Evolutionary conservation across 2,888 invertebrate species (phyloP).

Genomic region (Chymomyza amoena): DNA sequence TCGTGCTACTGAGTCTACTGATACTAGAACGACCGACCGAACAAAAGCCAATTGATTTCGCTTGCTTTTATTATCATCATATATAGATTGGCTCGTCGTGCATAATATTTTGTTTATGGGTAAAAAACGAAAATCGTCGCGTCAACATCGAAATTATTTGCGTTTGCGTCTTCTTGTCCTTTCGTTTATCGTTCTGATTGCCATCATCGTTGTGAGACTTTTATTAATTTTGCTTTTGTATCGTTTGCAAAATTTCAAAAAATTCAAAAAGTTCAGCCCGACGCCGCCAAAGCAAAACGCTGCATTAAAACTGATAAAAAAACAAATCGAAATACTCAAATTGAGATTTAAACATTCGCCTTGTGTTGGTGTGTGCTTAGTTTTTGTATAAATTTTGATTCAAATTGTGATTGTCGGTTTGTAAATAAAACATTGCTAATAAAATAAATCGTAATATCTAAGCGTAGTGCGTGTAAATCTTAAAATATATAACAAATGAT

Average conservation of each 20-base stretch:
- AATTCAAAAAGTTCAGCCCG: conserved; percentile 56
- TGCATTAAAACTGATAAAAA: neutral
- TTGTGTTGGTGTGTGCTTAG: conserved; percentile 42
- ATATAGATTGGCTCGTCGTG: conserved; percentile 44
- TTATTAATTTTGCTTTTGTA: conserved; percentile 73
- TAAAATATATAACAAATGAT: conserved; percentile 1
- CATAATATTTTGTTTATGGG: conserved; percentile 75
- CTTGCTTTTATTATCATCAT: conserved; percentile 23
- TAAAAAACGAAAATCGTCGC: conserved; percentile 78
- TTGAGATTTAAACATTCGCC: conserved; percentile 42
- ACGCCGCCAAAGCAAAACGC: conserved; percentile 1
- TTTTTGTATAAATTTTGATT: conserved; percentile 25
- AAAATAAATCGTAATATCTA: conserved; percentile 34
- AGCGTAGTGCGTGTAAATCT: conserved; percentile 59
- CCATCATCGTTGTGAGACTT: conserved; percentile 66
- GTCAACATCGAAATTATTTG: conserved; percentile 79
- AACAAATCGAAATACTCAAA: conserved; percentile 30
- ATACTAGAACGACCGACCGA: neutral
- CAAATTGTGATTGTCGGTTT: conserved; percentile 49
- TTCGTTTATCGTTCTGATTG: conserved; percentile 68
- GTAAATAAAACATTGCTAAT: conserved; percentile 38
- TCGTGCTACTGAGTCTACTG: neutral
- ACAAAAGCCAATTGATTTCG: conserved; percentile 57
- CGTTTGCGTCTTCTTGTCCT: conserved; percentile 77
- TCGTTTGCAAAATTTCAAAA: conserved; percentile 70